Conservation (phyloP, 2,888 invertebrate genomes). For the Drosophila formosana region DNA sequence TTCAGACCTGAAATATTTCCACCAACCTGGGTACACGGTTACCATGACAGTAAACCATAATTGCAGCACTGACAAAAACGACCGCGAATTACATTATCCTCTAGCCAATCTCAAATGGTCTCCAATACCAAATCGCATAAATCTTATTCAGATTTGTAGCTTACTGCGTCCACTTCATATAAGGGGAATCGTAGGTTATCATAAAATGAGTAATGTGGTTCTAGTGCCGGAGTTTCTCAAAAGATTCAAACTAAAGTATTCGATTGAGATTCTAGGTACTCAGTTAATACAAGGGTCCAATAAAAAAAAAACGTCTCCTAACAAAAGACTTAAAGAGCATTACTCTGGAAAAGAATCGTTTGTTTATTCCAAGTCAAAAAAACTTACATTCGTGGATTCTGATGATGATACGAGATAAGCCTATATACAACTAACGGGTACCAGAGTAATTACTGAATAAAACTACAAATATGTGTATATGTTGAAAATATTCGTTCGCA, state of each 20-base stretch:
- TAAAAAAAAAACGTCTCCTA: not conserved
- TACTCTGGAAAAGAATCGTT: not conserved
- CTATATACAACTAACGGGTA: not conserved
- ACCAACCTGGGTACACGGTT: slow-evolving; percentile 2
- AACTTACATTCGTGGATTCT: slow-evolving; percentile 34
- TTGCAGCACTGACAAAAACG: not conserved
- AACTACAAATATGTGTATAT: not conserved
- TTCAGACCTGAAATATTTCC: slow-evolving; percentile 24
- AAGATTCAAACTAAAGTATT: slow-evolving; percentile 33
- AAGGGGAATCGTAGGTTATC: slow-evolving; percentile 48
- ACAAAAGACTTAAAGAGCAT: not conserved
- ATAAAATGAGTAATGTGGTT: slow-evolving; percentile 27
- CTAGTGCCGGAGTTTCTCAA: slow-evolving; percentile 51
- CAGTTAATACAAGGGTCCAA: not conserved
- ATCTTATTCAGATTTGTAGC: slow-evolving; percentile 63
- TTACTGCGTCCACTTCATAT: slow-evolving; percentile 58
- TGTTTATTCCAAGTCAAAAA: slow-evolving; percentile 16
- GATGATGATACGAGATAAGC: slow-evolving; percentile 29
- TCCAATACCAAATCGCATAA: slow-evolving; percentile 54
- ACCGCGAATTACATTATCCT: not conserved
- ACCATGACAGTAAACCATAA: slow-evolving; percentile 14
- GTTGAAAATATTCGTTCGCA: not conserved
- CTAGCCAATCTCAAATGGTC: slow-evolving; percentile 48
- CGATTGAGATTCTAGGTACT: slow-evolving; percentile 3
- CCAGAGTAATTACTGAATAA: not conserved